These are phyloP conservation scores for Lepilemur ruficaudatus DNA, from an alignment of 2,797 vertebrate species.

Conservation along the genomic window DNA sequence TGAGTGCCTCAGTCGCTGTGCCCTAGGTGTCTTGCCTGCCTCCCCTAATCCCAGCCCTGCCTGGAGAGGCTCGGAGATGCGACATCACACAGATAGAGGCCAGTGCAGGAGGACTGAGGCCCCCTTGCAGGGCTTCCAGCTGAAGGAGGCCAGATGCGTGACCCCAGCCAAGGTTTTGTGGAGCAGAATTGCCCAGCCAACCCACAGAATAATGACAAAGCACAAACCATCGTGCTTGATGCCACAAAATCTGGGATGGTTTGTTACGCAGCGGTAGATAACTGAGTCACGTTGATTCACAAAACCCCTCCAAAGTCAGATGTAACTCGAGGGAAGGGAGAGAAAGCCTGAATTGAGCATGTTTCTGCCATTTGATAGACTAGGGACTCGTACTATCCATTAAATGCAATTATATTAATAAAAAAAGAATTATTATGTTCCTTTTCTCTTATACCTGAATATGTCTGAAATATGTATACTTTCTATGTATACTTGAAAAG, in stretches of 20 bases:
- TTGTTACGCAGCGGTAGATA: not conserved
- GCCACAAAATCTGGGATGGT: not conserved
- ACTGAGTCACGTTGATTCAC: not conserved
- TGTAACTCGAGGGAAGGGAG: not conserved
- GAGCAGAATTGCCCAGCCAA: not conserved
- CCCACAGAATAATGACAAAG: not conserved
- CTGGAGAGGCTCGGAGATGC: not conserved
- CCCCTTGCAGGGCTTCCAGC: not conserved
- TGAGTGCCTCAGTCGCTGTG: not conserved
- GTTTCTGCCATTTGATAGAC: not conserved
- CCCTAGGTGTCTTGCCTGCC: not conserved
- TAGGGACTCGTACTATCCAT: not conserved
- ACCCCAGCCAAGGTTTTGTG: rapidly evolving
- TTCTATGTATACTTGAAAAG: not conserved
- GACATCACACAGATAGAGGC: not conserved
- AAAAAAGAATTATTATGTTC: not conserved
- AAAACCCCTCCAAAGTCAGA: not conserved
- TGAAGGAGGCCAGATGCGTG: rapidly evolving
- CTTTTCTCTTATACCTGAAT: not conserved
- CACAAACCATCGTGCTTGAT: not conserved
- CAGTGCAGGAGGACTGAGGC: not conserved
- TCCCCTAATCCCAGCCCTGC: not conserved
- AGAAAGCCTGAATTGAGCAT: not conserved
- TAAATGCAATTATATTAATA: not conserved
- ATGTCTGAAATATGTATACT: not conserved